A percentile compares a stretch with the other conserved stretches of the same genome.
Conservation (phyloP, 2,113 vertebrate species). For the Echinops telfairi region DNA sequence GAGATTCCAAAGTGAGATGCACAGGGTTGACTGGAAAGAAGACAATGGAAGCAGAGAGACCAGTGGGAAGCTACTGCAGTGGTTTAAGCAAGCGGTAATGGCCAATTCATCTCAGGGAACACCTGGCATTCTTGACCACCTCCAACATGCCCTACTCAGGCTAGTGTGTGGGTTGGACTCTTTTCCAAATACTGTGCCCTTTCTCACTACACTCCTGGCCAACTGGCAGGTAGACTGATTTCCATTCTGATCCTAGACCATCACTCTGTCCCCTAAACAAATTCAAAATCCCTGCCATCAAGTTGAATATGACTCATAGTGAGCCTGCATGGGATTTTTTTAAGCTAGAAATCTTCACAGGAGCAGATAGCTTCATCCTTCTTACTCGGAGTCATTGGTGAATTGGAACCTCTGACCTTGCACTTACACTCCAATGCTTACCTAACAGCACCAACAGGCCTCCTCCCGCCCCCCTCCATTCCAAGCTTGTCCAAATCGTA, state of each 20-base stretch:
- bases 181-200: fast-evolving
- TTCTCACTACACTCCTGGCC: neutral
- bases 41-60: neutral
- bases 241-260: too few relatives aligned
- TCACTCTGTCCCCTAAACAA: too few relatives aligned
- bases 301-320: too few relatives aligned
- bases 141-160: neutral
- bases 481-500: neutral
- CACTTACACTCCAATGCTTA: too few relatives aligned
- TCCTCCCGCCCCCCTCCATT: neutral
- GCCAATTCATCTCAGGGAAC: neutral
- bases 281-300: too few relatives aligned
- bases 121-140: neutral
- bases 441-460: too few relatives aligned
- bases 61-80: neutral
- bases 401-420: too few relatives aligned
- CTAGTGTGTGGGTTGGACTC: neutral
- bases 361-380: too few relatives aligned
- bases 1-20: neutral
- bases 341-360: too few relatives aligned
- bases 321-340: too few relatives aligned
- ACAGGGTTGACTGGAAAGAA: neutral
- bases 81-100: neutral
- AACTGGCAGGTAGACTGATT: too few relatives aligned
- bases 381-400: too few relatives aligned